phyloP scores from a whole-genome alignment of 2,113 vertebrate genomes.

The Macrotus californicus region DNA sequence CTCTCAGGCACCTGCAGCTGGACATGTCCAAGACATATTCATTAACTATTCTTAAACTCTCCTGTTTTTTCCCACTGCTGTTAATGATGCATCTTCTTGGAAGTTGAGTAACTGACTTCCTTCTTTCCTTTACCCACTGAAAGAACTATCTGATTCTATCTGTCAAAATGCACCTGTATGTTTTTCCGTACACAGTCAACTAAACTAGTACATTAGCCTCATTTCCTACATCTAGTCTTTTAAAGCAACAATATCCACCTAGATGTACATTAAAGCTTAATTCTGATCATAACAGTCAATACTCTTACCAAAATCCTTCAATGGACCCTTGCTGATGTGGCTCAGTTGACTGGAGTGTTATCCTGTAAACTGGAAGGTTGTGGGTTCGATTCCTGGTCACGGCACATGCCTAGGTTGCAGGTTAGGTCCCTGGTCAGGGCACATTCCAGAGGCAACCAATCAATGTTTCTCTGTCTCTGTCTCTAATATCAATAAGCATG shows the following conservation, averaged over 20 bases:
- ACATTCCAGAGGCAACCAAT: too few species aligned
- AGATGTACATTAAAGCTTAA: background rate
- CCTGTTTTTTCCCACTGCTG: background rate
- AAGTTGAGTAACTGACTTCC: background rate
- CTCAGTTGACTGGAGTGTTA: too few species aligned
- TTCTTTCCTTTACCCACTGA: background rate
- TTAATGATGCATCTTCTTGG: background rate
- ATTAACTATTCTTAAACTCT: background rate
- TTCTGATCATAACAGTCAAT: background rate
- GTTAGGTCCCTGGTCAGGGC: too few species aligned
- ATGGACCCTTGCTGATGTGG: too few species aligned
- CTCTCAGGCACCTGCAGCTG: background rate
- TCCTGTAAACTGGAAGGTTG: too few species aligned
- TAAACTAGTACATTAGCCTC: background rate
- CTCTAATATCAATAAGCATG: too few species aligned
- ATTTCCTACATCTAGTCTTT: background rate
- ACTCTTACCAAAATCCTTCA: constrained; percentile 6
- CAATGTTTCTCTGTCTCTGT: too few species aligned
- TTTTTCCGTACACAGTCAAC: background rate
- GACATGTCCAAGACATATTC: background rate
- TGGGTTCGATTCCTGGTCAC: too few species aligned
- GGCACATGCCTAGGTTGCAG: too few species aligned
- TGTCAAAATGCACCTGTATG: constrained; percentile 1
- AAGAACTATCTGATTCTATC: background rate
- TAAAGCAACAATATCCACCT: background rate